Percentiles rank a stretch among this genome's conserved stretches.
These are phyloP conservation scores for Stomorhina lunata DNA, from an alignment of 2,888 invertebrate genomes.

Conservation along the genomic window DNA sequence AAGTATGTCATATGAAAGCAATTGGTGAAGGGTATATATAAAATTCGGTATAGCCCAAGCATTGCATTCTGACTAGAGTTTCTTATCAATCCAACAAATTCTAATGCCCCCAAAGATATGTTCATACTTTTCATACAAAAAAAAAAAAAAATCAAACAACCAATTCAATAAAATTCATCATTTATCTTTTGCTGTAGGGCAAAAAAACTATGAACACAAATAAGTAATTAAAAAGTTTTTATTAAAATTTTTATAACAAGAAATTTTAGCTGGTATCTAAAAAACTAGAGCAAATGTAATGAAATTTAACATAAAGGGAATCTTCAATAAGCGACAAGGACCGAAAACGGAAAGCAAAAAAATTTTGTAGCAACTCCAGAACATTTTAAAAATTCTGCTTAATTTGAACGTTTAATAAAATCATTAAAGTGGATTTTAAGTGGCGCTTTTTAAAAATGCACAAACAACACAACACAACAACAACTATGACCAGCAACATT, in stretches of 20 bases:
- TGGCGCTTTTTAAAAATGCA: conserved; percentile 42
- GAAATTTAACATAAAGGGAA: conserved; percentile 60
- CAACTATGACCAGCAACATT: not conserved
- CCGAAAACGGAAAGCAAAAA: conserved; percentile 21
- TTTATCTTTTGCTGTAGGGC: not conserved
- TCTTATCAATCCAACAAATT: no score
- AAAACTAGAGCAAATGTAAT: conserved; percentile 68
- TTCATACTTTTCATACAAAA: no score
- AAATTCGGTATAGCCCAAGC: no score
- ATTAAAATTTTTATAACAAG: conserved; percentile 63
- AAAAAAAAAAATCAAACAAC: no score
- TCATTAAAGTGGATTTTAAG: conserved; percentile 48
- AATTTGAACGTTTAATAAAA: conserved; percentile 56
- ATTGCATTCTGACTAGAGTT: no score
- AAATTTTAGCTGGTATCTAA: conserved; percentile 59
- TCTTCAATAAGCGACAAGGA: not conserved
- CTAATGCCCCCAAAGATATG: no score
- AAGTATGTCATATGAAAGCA: no score
- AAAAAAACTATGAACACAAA: conserved; percentile 64
- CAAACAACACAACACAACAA: not conserved
- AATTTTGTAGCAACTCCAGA: not conserved
- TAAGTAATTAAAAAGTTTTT: conserved; percentile 70
- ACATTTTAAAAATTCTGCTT: conserved; percentile 43
- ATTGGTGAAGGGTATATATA: no score
- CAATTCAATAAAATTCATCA: not conserved